Percentiles rank a stretch among this genome's conserved stretches.
Conservation (phyloP, 2,113 vertebrate species). For the Trichechus manatus region DNA sequence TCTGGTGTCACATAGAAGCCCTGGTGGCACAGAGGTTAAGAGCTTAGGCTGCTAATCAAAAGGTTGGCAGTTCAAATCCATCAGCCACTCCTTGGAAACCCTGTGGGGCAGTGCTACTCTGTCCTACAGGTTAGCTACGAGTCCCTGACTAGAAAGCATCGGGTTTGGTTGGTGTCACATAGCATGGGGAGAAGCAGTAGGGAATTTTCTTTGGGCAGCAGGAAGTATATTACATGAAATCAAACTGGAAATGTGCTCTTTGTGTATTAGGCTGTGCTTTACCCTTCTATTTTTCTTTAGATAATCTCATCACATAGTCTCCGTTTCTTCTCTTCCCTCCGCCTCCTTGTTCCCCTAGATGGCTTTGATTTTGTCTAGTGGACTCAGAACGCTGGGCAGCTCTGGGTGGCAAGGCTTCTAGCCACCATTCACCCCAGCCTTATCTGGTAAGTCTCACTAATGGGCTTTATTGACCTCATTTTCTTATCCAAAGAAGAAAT, state of each 20-base stretch:
- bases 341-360: slow-evolving; percentile 69
- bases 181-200: slow-evolving; percentile 75
- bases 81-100: too few species aligned
- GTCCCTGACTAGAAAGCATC: too few species aligned
- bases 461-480: background rate
- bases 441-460: background rate
- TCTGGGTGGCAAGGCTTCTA: background rate
- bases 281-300: slow-evolving; percentile 83
- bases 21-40: too few species aligned
- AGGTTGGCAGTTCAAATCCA: too few species aligned
- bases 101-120: too few species aligned
- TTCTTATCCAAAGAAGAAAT: background rate
- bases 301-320: slow-evolving; percentile 75
- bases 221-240: slow-evolving; percentile 87
- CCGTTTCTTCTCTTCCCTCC: slow-evolving; percentile 43
- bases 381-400: background rate
- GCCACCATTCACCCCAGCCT: background rate
- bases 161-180: too few species aligned
- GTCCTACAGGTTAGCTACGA: too few species aligned
- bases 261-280: slow-evolving; percentile 86
- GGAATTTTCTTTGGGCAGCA: slow-evolving; percentile 82
- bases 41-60: too few species aligned
- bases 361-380: background rate
- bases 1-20: slow-evolving; percentile 52
- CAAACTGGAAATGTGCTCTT: slow-evolving; percentile 87